Conservation (phyloP, 2,113 vertebrate genomes). For the Loxodonta africana region DNA sequence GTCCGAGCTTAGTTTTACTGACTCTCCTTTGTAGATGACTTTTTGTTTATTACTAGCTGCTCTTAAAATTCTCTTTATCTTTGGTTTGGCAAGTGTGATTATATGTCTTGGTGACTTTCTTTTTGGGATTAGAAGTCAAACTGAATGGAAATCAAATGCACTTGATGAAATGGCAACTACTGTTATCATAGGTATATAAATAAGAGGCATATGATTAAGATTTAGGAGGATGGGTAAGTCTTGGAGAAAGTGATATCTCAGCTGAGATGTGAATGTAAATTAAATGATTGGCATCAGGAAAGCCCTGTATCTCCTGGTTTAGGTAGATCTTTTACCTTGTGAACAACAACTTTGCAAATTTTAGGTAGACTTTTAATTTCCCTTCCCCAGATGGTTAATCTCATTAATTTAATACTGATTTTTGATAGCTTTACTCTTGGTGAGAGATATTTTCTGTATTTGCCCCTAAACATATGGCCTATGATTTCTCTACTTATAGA, state of each 20-base stretch:
- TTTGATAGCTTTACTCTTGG: constrained; percentile 47
- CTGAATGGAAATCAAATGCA: background rate
- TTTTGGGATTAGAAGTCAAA: background rate
- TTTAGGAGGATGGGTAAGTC: background rate
- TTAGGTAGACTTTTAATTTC: background rate
- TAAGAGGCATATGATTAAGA: background rate
- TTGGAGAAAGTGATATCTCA: background rate
- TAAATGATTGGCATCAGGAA: background rate
- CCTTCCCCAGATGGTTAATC: constrained; percentile 27
- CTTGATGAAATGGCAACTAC: background rate
- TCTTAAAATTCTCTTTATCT: too few relatives aligned
- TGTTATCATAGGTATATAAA: background rate
- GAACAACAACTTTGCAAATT: background rate
- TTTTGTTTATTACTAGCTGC: too few relatives aligned
- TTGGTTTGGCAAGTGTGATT: too few relatives aligned
- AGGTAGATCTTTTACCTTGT: background rate
- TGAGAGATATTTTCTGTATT: constrained; percentile 1
- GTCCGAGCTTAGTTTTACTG: too few relatives aligned
- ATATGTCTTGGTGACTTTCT: too few relatives aligned
- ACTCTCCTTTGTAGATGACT: too few relatives aligned
- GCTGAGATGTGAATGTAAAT: background rate
- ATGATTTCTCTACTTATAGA: constrained; percentile 37
- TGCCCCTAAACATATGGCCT: constrained; percentile 17
- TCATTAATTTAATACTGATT: background rate
- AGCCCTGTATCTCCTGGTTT: background rate